Evolutionary conservation across 2,888 invertebrate species (phyloP), one percentile per base, ranked within the genome.

Genomic region (Noctua comes): DNA sequence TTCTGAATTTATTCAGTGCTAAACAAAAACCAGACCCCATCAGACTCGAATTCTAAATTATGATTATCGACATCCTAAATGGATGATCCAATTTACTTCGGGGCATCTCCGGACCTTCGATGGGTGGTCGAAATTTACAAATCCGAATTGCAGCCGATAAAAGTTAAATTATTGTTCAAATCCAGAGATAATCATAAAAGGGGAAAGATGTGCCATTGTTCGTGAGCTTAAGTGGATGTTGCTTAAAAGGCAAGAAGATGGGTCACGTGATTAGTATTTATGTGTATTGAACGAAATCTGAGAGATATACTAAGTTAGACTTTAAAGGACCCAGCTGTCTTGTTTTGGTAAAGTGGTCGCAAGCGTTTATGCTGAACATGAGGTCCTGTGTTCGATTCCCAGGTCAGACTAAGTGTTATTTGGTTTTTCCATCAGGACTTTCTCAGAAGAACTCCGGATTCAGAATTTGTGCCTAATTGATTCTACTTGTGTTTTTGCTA

Each of bases 111-210:
- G 11, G 48, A 62, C 51, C 77, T 65, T 43, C 75, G 57, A 80
- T 81, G 88, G 88, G 88, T 88, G 88, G 88, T 88, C 88, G 82
- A 77, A 69, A 77, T 86, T 88, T 79, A 84, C 72, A 80, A 82
- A 81, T 68, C 73, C 75, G 73, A 85, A 85, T 76, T 77, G 64
- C 71, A 68, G 46, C 68, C 82, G 77, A 88, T 88, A 88, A 89
- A 89, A 73, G 43, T 40, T 59, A 86, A 86, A 73, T 82, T 89
- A 83, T 87, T 87, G 77, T 86, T 80, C 27, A 77, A 87, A 79
- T 79, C 69, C 77, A 76, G 43, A 48, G 76, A 86, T 79, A 78
- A 84, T 77, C 76, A 82, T 85, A 88, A 80, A 84, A 81, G 24
- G 43, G 64, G 72, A 66, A 66, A 82, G 76, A 68, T 75, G 27